These are phyloP conservation scores for Salminus brasiliensis DNA, from an alignment of 2,113 vertebrate genomes.

Conservation along the genomic window DNA sequence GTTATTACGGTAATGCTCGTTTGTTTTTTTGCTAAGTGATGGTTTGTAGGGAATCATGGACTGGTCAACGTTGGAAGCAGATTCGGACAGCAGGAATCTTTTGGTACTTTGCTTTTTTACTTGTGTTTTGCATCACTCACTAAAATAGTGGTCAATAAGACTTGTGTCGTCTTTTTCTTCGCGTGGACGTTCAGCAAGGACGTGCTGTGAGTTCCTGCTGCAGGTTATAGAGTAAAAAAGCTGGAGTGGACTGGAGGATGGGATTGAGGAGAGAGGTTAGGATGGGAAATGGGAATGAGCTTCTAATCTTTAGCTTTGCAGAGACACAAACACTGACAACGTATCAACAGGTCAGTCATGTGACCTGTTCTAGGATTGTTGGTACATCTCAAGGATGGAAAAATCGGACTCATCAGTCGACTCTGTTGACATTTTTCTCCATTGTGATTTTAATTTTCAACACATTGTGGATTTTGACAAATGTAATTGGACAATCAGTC, in stretches of 20 bases:
- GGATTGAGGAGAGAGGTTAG: too few relatives aligned
- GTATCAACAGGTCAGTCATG: not conserved
- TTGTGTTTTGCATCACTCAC: not conserved
- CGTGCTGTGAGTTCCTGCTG: too few relatives aligned
- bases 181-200: too few relatives aligned
- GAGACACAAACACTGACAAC: constrained; percentile 3
- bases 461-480: too few relatives aligned
- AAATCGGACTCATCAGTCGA: not conserved
- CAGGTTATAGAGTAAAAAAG: too few relatives aligned
- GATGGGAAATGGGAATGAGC: not conserved
- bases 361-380: not conserved
- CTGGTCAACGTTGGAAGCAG: not conserved
- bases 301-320: not conserved
- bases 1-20: constrained; percentile 74
- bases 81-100: not conserved
- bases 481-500: too few relatives aligned
- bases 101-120: not conserved
- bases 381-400: not conserved
- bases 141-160: constrained; percentile 1
- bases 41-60: constrained; percentile 14
- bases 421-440: too few relatives aligned
- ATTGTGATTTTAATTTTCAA: too few relatives aligned
- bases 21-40: not conserved
- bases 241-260: too few relatives aligned
- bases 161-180: not conserved